A percentile compares a stretch with the other conserved stretches of the same genome.
phyloP scores from a whole-genome alignment of 2,113 vertebrate species.

The Erythrocebus patas region DNA sequence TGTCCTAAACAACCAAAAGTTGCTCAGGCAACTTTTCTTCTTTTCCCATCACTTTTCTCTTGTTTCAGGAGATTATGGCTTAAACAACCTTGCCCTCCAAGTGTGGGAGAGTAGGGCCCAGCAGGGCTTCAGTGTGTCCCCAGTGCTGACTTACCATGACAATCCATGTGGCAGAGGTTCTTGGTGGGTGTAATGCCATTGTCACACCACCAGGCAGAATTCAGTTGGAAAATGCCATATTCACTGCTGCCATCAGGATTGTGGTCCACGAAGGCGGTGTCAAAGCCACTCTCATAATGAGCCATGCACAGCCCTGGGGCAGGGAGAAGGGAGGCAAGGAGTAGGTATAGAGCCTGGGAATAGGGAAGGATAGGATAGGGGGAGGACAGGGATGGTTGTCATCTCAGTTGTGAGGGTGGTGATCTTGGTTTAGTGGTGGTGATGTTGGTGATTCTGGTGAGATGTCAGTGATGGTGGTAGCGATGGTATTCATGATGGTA shows the following conservation, averaged over 20 bases:
- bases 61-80: background rate
- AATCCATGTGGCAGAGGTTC: constrained; percentile 73
- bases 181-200: constrained; percentile 66
- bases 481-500: background rate
- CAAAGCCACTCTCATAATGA: constrained; percentile 76
- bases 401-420: constrained; percentile 21
- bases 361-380: background rate
- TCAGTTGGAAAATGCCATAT: constrained; percentile 84
- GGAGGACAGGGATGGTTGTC: background rate
- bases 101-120: background rate
- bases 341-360: background rate
- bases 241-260: constrained; percentile 77
- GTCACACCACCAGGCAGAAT: constrained; percentile 80
- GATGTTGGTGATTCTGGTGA: constrained; percentile 36
- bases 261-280: constrained; percentile 69
- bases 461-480: background rate
- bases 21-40: background rate
- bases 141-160: constrained; percentile 55
- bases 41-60: constrained; percentile 15
- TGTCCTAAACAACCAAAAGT: background rate
- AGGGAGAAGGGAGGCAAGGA: background rate
- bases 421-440: background rate
- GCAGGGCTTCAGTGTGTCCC: background rate
- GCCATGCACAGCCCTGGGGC: constrained; percentile 79
- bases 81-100: background rate